phyloP scores from a whole-genome alignment of 2,888 invertebrate species.

The Malacosoma neustria region DNA sequence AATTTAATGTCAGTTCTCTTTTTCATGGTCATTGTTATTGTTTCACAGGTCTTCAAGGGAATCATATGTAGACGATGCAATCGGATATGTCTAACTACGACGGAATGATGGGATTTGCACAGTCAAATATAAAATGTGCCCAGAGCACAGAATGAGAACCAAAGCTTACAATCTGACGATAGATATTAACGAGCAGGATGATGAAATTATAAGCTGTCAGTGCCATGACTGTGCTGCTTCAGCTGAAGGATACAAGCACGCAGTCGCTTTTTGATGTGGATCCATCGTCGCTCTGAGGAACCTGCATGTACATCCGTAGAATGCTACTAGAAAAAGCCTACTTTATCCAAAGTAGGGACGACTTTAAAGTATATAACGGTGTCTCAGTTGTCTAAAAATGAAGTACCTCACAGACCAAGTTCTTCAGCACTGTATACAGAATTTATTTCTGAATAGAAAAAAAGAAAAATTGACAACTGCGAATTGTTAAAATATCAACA shows the following conservation, averaged over 20 bases:
- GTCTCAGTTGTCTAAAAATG: background rate
- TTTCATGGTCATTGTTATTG: too few species aligned
- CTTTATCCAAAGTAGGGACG: background rate
- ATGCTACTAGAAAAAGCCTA: background rate
- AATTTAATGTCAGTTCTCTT: too few species aligned
- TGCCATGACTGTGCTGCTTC: constrained; percentile 8
- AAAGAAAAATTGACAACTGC: constrained; percentile 18
- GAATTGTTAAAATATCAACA: constrained; percentile 19
- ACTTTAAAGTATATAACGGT: background rate
- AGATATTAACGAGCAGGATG: constrained; percentile 2
- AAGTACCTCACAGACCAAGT: background rate
- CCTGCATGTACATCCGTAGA: constrained; percentile 3
- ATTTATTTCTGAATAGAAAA: constrained; percentile 7
- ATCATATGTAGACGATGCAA: background rate
- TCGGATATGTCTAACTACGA: background rate
- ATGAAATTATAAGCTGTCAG: constrained; percentile 1
- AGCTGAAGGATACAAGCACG: constrained; percentile 10
- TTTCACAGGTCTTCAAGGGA: constrained; percentile 3
- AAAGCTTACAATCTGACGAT: constrained; percentile 1
- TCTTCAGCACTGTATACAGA: background rate
- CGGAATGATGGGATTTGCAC: constrained; percentile 4
- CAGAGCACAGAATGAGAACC: constrained; percentile 6
- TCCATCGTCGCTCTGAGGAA: constrained; percentile 6
- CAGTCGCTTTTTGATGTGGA: constrained; percentile 11
- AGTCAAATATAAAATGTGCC: constrained; percentile 5